phyloP scores from a whole-genome alignment of 2,113 vertebrate genomes.

The Perca schrenkii region DNA sequence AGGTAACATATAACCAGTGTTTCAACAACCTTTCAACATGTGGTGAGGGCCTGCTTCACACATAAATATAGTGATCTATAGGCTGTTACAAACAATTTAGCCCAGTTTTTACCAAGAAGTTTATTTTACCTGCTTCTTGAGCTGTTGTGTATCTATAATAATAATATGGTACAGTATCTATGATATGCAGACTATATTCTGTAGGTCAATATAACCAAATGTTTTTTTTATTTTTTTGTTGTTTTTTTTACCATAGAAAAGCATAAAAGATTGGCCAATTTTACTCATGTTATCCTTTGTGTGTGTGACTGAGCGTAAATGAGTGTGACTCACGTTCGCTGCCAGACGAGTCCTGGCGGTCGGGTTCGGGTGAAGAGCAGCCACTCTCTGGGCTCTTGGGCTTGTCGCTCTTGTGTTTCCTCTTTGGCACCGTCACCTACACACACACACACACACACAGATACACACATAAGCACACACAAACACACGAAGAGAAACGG shows the following conservation, averaged over 20 bases:
- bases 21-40: not conserved
- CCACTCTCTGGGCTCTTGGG: slow-evolving; percentile 92
- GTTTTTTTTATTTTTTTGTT: not conserved
- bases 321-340: slow-evolving; percentile 89
- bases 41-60: not conserved
- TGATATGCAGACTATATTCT: not conserved
- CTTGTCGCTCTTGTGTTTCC: slow-evolving; percentile 91
- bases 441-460: slow-evolving; percentile 4
- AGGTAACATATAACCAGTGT: not conserved
- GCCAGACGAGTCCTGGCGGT: slow-evolving; percentile 96
- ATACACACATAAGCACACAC: slow-evolving; percentile 9
- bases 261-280: not conserved
- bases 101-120: not conserved
- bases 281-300: not conserved
- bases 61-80: not conserved
- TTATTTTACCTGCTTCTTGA: not conserved
- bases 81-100: not conserved
- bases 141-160: not conserved
- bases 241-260: not conserved
- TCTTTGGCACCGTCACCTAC: slow-evolving; percentile 94
- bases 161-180: not conserved
- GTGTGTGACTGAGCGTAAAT: not conserved
- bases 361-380: slow-evolving; percentile 95
- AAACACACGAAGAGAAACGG: not conserved
- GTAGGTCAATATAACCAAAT: not conserved